These are phyloP conservation scores for Molanna angustata DNA, from an alignment of 2,888 invertebrate species.

Conservation along the genomic window DNA sequence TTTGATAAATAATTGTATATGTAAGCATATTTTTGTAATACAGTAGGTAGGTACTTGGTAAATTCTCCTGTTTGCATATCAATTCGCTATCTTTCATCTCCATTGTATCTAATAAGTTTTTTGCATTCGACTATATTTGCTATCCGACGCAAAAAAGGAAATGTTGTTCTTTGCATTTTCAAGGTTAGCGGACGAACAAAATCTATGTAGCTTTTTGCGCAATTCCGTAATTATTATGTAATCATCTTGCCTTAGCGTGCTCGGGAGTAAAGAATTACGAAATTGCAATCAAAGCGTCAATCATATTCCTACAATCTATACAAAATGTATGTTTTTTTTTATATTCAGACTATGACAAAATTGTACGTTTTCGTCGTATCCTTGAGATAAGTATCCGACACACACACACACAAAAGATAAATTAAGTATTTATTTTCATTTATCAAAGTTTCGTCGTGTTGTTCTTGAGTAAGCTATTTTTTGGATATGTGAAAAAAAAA, in stretches of 20 bases:
- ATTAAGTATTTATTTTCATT: background rate
- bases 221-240: conserved; percentile 28
- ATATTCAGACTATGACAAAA: background rate
- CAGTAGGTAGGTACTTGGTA: no score
- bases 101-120: background rate
- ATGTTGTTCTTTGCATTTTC: conserved; percentile 25
- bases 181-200: conserved; percentile 30
- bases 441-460: background rate
- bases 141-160: conserved; percentile 25
- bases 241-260: conserved; percentile 26
- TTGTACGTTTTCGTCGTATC: background rate
- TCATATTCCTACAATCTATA: conserved; percentile 3
- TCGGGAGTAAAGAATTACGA: conserved; percentile 19
- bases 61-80: no score
- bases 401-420: background rate
- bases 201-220: conserved; percentile 26
- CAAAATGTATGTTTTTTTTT: background rate
- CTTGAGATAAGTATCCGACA: background rate
- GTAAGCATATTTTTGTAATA: no score
- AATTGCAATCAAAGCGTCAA: conserved; percentile 22
- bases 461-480: background rate
- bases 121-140: background rate
- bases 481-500: background rate
- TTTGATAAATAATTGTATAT: no score
- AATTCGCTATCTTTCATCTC: background rate